Conservation (phyloP, 35 echinoderm and acorn worm species). For the Diadema setosum region DNA sequence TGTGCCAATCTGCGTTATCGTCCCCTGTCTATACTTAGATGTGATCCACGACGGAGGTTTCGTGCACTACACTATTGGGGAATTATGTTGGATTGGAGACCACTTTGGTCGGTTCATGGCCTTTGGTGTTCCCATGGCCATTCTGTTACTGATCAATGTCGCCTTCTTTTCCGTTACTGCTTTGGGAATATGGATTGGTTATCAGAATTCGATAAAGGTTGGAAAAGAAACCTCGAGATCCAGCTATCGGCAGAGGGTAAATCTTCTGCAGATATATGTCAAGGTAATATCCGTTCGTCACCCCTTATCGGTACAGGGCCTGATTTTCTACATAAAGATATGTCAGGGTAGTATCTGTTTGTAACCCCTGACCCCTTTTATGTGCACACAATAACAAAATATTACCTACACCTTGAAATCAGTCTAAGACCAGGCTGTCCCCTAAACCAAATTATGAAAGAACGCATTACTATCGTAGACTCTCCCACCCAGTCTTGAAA, state of each 20-base stretch:
- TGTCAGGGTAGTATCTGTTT: no score
- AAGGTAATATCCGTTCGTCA: neutral
- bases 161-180: conserved; percentile 2
- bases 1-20: neutral
- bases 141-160: conserved; percentile 31
- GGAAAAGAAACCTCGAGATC: neutral
- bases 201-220: neutral
- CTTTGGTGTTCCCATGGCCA: conserved; percentile 45
- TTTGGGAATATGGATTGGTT: conserved; percentile 3
- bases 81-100: conserved; percentile 26
- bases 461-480: no score
- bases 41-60: neutral
- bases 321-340: no score
- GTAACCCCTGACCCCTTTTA: no score
- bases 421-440: no score
- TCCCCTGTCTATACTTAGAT: neutral
- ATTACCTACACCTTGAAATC: no score
- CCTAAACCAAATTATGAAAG: no score
- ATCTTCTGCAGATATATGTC: neutral
- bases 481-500: no score
- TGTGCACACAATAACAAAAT: no score
- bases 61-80: conserved; percentile 3
- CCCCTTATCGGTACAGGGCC: no score
- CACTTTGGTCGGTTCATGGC: conserved; percentile 3
- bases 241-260: neutral